Base-by-base conservation (phyloP, 2,797 vertebrate species). In the Bucorvus abyssinicus region DNA sequence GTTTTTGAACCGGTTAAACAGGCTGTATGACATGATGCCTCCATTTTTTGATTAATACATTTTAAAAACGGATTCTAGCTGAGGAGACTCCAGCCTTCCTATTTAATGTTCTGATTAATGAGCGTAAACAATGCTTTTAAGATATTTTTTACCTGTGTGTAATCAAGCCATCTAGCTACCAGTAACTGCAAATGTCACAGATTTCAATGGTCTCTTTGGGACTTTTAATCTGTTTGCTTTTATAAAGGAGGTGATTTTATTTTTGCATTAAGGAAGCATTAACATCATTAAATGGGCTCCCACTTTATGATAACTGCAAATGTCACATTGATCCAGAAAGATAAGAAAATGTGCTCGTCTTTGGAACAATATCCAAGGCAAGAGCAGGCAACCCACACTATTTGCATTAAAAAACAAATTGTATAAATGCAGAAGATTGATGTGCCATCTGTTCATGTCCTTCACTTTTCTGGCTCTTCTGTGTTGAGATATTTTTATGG, bases 401-500 rank as follows among this genome's bases (percentile, higher is more conserved):
- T 98, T 98, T 98, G 98, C 98, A 98, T 98, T 98, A 98, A 98
- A 98, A 98, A 98, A 98, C 97, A 98, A 98, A 98, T 98, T 98
- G 98, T 98, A 98, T 98, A 98, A 98, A 98, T 98, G 98, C 97
- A 97, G 97, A 98, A 98, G 98, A 98, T 98, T 98, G 98, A 98
- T 98, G 97, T 97, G 96, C 98, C 98, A 98, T 98, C 98, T 98
- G 98, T 98, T 98, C 98, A 97, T 98, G 98, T 98, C 98, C 98
- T 98, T 98, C 98, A 98, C 97, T 98, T 98, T 98, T 97, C 98
- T 98, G 98, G 98, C 98, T 98, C 98, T 97, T 97, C 97, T 98
- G 96, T 98, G 98, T 98, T 97, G 97, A 98, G 98, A 98, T 98
- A 98, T 98, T 98, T 98, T 98, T 98, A 98, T 98, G 98, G 98